Conservation (phyloP, 30 jellyfish, hydroid and myxozoan species). For the Aurelia aurita complex sp. Pacific region DNA sequence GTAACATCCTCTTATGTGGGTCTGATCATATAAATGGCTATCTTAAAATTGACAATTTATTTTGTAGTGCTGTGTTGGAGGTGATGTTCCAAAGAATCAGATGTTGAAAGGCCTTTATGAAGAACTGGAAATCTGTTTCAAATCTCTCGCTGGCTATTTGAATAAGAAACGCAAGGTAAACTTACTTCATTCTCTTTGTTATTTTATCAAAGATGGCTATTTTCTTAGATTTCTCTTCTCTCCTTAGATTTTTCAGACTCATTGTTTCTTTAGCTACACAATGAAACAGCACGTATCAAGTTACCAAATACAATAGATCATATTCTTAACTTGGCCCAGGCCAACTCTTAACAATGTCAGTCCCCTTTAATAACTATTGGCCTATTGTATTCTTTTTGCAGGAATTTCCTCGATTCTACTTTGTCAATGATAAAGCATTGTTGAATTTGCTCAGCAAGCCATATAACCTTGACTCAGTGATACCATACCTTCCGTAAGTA, state of each 20-base stretch:
- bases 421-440: conserved; percentile 69
- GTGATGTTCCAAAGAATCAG: conserved; percentile 77
- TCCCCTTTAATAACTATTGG: too few relatives aligned
- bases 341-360: too few relatives aligned
- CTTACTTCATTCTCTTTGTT: background rate
- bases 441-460: conserved; percentile 76
- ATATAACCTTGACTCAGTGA: conserved; percentile 68
- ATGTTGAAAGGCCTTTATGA: conserved; percentile 71
- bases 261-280: too few relatives aligned
- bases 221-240: too few relatives aligned
- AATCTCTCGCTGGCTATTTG: conserved; percentile 75
- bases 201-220: too few relatives aligned
- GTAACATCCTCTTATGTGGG: too few relatives aligned
- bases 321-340: too few relatives aligned
- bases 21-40: too few relatives aligned
- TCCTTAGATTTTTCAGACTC: too few relatives aligned
- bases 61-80: conserved; percentile 86
- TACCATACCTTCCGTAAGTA: conserved; percentile 73
- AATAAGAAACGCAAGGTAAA: conserved; percentile 79
- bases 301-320: too few relatives aligned
- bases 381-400: background rate
- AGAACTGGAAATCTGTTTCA: conserved; percentile 85
- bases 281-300: too few relatives aligned
- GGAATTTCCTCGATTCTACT: conserved; percentile 86
- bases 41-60: too few relatives aligned